Conservation (phyloP, 2,888 invertebrate species). For the Mycogona germanica region DNA sequence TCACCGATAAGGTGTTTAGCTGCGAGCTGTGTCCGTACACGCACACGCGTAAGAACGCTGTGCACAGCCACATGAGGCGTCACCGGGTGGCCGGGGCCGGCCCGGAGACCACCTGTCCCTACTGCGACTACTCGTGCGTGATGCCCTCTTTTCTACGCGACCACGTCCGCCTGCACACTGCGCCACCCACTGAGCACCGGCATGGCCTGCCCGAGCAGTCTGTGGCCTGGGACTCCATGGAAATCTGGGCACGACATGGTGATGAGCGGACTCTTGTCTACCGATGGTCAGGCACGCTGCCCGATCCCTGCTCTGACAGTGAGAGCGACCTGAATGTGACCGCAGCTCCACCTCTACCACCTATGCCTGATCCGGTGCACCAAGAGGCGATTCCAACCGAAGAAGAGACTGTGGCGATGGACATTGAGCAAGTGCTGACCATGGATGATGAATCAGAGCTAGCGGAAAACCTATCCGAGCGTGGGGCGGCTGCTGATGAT, state of each 20-base stretch:
- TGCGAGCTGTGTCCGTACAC: constrained; percentile 55
- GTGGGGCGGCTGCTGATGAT: too few species aligned
- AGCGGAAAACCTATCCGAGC: too few species aligned
- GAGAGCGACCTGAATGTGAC: too few species aligned
- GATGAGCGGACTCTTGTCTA: neutral
- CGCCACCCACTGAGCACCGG: constrained; percentile 14
- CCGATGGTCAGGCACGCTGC: neutral
- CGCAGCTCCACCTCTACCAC: too few species aligned
- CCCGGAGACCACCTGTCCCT: constrained; percentile 55
- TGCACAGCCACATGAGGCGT: constrained; percentile 60
- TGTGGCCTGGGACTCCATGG: constrained; percentile 8
- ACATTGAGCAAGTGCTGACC: too few species aligned
- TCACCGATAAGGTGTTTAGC: constrained; percentile 25
- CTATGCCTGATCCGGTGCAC: too few species aligned
- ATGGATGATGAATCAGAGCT: too few species aligned
- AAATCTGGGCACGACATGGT: constrained; percentile 10
- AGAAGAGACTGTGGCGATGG: too few species aligned
- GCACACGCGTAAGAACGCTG: constrained; percentile 54
- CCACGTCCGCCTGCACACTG: constrained; percentile 65
- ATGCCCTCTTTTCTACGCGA: constrained; percentile 61
- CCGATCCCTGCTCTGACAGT: too few species aligned
- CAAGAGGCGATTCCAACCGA: too few species aligned
- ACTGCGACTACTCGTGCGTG: constrained; percentile 67
- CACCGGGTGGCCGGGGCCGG: constrained; percentile 51
- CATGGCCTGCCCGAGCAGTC: constrained; percentile 11